Evolutionary conservation across 37 sponge, comb jelly and placozoan species (phyloP).

Genomic region (Agelas oroides): DNA sequence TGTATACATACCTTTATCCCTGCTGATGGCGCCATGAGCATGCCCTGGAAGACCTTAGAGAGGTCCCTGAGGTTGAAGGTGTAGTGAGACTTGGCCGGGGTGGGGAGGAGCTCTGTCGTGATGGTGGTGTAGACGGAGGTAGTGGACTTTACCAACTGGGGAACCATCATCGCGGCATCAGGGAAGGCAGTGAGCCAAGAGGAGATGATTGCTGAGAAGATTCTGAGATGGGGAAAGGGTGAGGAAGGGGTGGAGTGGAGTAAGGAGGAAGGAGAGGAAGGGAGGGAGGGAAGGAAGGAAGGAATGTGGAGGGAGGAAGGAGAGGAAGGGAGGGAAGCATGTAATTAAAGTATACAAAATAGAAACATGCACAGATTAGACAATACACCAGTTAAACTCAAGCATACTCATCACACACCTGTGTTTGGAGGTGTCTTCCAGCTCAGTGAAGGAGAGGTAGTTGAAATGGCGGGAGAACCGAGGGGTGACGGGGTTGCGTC

Average conservation of each 20-base stretch:
- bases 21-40: slow-evolving; percentile 65
- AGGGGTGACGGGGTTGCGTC: slow-evolving; percentile 91
- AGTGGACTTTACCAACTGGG: slow-evolving; percentile 76
- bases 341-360: neutral
- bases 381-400: too few species aligned
- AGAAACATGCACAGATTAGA: neutral
- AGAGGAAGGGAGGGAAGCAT: neutral
- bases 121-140: slow-evolving; percentile 94
- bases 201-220: slow-evolving; percentile 87
- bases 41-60: slow-evolving; percentile 98
- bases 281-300: neutral
- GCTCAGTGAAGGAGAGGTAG: slow-evolving; percentile 92
- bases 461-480: slow-evolving; percentile 93
- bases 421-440: slow-evolving; percentile 90
- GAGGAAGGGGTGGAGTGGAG: neutral
- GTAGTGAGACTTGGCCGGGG: slow-evolving; percentile 99
- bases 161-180: slow-evolving; percentile 49
- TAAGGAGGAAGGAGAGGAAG: neutral
- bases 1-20: slow-evolving; percentile 54
- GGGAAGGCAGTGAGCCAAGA: slow-evolving; percentile 78
- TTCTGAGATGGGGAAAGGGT: slow-evolving; percentile 28
- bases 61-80: slow-evolving; percentile 99
- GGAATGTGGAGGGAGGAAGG: neutral
- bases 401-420: slow-evolving; percentile 23
- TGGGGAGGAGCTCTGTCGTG: slow-evolving; percentile 97